Evolutionary conservation across 2,888 invertebrate species (phyloP).

Genomic region (Ochlodes sylvanus): DNA sequence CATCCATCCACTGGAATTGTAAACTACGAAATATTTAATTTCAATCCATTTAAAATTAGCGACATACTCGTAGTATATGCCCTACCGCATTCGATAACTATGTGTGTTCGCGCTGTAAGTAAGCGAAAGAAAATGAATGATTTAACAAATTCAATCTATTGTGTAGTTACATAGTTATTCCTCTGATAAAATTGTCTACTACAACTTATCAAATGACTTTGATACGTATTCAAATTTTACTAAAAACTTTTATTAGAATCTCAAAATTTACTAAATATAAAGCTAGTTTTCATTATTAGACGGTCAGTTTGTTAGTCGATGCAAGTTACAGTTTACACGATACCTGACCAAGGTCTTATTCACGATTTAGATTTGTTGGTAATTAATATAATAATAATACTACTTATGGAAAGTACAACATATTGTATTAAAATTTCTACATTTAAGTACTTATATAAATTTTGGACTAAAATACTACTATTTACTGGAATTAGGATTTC

Average conservation of each 20-base stretch:
- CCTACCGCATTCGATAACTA: not conserved
- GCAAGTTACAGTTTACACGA: conserved; percentile 1
- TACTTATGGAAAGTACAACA: conserved; percentile 29
- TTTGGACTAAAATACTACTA: conserved; percentile 28
- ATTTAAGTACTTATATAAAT: conserved; percentile 20
- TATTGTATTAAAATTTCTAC: conserved; percentile 19
- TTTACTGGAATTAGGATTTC: conserved; percentile 26
- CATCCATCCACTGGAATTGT: too few relatives aligned
- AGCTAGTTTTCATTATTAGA: not conserved
- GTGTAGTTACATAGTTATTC: not conserved
- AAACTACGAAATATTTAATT: too few relatives aligned
- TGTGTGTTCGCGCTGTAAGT: not conserved
- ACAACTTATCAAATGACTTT: conserved; percentile 1
- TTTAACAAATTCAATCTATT: conserved; percentile 1
- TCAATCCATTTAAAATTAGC: too few relatives aligned
- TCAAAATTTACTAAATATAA: conserved; percentile 9
- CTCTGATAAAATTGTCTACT: not conserved
- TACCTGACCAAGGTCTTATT: conserved; percentile 19
- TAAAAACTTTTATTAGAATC: conserved; percentile 15
- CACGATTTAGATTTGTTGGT: conserved; percentile 3
- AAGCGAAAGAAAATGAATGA: not conserved
- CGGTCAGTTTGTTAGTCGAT: not conserved
- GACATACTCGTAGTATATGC: too few relatives aligned
- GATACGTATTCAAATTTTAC: conserved; percentile 2
- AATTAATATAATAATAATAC: conserved; percentile 1